phyloP scores from a whole-genome alignment of 2,113 vertebrate species.

The Pipra filicauda region DNA sequence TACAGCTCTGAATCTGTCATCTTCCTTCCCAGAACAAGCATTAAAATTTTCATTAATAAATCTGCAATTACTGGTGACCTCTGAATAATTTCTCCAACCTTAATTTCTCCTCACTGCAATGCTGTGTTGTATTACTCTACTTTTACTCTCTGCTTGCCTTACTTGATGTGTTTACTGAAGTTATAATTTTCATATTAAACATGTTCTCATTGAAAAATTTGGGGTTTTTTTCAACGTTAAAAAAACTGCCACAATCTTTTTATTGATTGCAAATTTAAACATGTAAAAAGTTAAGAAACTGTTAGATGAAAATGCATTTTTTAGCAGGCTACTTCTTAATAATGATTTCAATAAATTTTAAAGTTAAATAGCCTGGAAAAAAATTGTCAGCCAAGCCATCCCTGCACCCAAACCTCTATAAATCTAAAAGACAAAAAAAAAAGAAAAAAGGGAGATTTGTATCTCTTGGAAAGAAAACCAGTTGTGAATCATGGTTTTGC shows the following conservation, averaged over 20 bases:
- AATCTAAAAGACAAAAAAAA: not conserved
- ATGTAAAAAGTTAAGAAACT: not conserved
- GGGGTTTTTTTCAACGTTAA: not conserved
- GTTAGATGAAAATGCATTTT: not conserved
- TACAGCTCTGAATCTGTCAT: slow-evolving; percentile 15
- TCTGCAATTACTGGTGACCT: slow-evolving; percentile 17
- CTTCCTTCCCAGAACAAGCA: slow-evolving; percentile 6
- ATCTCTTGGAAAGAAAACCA: not conserved
- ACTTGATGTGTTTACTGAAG: not conserved
- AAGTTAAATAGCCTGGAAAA: not conserved
- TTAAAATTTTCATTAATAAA: slow-evolving; percentile 32
- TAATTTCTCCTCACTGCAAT: slow-evolving; percentile 1
- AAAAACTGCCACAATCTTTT: not conserved
- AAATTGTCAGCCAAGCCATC: not conserved
- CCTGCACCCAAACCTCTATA: not conserved
- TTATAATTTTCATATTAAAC: not conserved
- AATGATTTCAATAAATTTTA: not conserved
- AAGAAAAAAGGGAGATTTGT: not conserved
- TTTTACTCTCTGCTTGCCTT: not conserved
- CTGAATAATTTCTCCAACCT: slow-evolving; percentile 16
- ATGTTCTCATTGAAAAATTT: not conserved
- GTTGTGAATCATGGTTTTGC: not conserved
- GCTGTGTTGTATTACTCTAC: not conserved
- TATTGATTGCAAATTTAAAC: not conserved
- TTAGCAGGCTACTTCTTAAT: not conserved